Conservation (phyloP, 1,140 invertebrate genomes). For the Rhizoglyphus robini region DNA sequence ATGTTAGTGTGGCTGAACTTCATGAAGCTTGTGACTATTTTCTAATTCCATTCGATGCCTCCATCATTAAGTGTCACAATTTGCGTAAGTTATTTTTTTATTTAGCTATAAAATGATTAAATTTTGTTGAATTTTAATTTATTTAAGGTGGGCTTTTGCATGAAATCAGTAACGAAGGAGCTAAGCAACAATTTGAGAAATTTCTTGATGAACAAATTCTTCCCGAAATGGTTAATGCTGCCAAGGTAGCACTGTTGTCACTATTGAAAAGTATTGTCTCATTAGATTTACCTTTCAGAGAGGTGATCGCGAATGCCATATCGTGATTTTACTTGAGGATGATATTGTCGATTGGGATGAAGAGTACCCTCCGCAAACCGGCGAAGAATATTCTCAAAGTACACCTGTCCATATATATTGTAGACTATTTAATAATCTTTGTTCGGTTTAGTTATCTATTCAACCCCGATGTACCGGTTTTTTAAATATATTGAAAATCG, state of each 20-base stretch:
- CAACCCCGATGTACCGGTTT: slow-evolving; percentile 51
- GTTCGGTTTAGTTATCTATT: slow-evolving; percentile 41
- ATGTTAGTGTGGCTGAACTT: slow-evolving; percentile 77
- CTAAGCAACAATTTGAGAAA: slow-evolving; percentile 84
- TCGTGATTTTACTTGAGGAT: slow-evolving; percentile 88
- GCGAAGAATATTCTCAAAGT: slow-evolving; percentile 94
- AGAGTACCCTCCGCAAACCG: slow-evolving; percentile 96
- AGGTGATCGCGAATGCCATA: slow-evolving; percentile 40
- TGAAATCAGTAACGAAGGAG: slow-evolving; percentile 96
- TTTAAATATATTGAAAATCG: slow-evolving; percentile 99
- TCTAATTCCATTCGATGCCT: slow-evolving; percentile 90
- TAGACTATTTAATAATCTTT: slow-evolving; percentile 3
- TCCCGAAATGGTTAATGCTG: slow-evolving; percentile 88
- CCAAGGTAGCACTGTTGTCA: slow-evolving; percentile 41
- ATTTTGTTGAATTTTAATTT: slow-evolving; percentile 7
- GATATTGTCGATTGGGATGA: slow-evolving; percentile 97
- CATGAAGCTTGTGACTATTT: slow-evolving; percentile 97
- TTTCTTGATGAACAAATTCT: slow-evolving; percentile 91
- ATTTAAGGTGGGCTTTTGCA: slow-evolving; percentile 75
- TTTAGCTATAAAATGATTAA: not conserved
- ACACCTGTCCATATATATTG: slow-evolving; percentile 25
- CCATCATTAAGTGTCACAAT: slow-evolving; percentile 88
- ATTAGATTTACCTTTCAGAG: slow-evolving; percentile 21
- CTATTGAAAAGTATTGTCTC: not conserved
- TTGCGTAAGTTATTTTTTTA: slow-evolving; percentile 49